These are phyloP conservation scores for Lycocorax pyrrhopterus DNA, from an alignment of 2,113 vertebrate genomes.

Conservation along the genomic window DNA sequence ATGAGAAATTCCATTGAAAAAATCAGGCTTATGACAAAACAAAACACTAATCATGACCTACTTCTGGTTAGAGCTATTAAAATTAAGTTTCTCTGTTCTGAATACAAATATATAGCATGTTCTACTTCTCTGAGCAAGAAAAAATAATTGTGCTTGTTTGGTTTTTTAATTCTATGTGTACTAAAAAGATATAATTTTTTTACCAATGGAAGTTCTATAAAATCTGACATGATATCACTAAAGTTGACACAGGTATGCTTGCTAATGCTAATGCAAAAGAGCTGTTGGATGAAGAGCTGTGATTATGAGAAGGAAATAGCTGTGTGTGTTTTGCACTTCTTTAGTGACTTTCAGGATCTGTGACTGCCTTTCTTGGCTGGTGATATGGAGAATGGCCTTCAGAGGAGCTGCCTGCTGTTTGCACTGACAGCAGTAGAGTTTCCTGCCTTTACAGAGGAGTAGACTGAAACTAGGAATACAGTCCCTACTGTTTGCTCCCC, in stretches of 20 bases:
- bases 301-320: neutral
- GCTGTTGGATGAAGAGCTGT: neutral
- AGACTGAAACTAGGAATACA: neutral
- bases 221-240: neutral
- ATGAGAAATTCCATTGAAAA: neutral
- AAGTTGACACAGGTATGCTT: neutral
- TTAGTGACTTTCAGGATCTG: neutral
- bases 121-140: neutral
- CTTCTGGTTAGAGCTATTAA: neutral
- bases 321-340: neutral
- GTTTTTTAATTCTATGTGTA: neutral
- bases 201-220: neutral
- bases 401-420: neutral
- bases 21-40: neutral
- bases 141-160: neutral
- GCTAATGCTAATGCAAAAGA: neutral
- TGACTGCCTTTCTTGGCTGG: neutral
- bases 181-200: neutral
- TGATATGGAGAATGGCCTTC: neutral
- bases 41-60: neutral
- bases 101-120: neutral
- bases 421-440: neutral
- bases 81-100: neutral
- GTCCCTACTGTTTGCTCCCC: neutral
- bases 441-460: neutral